Percentiles rank a stretch among this genome's conserved stretches.
These are phyloP conservation scores for Drosophila obscura DNA, from an alignment of 1,140 invertebrate species.

Conservation along the genomic window DNA sequence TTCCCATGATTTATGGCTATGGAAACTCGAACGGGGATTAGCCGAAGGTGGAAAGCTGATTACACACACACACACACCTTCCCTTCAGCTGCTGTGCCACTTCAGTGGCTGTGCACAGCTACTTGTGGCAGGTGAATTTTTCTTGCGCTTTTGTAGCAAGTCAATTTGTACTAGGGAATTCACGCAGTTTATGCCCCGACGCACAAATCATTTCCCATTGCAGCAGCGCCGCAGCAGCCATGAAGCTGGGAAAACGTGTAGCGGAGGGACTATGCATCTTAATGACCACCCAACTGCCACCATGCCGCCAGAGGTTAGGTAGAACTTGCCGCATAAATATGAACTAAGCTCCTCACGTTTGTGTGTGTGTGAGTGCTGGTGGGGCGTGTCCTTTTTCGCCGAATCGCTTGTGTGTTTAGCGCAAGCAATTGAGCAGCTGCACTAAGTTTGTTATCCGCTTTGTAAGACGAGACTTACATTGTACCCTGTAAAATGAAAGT, in stretches of 20 bases:
- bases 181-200: constrained; percentile 52
- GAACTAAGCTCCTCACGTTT: constrained; percentile 36
- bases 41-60: constrained; percentile 44
- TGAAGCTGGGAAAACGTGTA: background rate
- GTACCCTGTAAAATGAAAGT: constrained; percentile 32
- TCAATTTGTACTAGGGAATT: constrained; percentile 67
- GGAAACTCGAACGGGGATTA: constrained; percentile 51
- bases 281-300: constrained; percentile 39
- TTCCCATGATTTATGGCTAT: constrained; percentile 68
- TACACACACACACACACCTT: constrained; percentile 23
- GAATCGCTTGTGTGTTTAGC: constrained; percentile 24
- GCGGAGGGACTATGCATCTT: constrained; percentile 35
- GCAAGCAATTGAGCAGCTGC: constrained; percentile 54
- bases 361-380: constrained; percentile 3
- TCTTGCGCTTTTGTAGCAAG: constrained; percentile 49
- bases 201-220: constrained; percentile 64
- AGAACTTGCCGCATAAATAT: constrained; percentile 52
- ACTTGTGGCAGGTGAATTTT: constrained; percentile 21
- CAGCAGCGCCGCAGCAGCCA: background rate
- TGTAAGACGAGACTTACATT: constrained; percentile 26
- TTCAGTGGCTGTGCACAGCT: background rate
- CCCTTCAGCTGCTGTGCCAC: no score
- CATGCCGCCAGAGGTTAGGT: background rate
- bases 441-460: constrained; percentile 37
- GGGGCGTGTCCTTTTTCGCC: no score